Percentiles rank a stretch among this genome's conserved stretches.
phyloP scores from a whole-genome alignment of 2,888 invertebrate species.

The Watsonalla binaria region DNA sequence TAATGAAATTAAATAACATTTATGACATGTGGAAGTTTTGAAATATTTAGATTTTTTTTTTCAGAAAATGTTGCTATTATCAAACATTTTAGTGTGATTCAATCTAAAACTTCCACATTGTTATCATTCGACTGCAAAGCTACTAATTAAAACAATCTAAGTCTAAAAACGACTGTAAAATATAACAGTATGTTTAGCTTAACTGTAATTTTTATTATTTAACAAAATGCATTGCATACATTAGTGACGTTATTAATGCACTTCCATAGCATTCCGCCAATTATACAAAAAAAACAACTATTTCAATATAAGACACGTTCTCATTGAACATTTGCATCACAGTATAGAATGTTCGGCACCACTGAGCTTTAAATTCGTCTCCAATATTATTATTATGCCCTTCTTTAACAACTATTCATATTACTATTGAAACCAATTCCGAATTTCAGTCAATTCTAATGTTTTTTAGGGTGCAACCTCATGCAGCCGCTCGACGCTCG shows the following conservation, averaged over 20 bases:
- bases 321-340: conserved; percentile 77
- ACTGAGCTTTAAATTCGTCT: conserved; percentile 76
- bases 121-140: conserved; percentile 58
- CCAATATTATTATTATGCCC: conserved; percentile 50
- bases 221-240: conserved; percentile 61
- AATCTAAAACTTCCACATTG: conserved; percentile 29
- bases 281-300: conserved; percentile 73
- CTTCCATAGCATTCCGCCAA: conserved; percentile 48
- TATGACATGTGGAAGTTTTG: conserved; percentile 39
- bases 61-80: not conserved
- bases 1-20: conserved; percentile 32
- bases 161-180: conserved; percentile 54
- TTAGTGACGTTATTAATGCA: conserved; percentile 7
- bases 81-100: not conserved
- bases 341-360: conserved; percentile 78
- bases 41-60: conserved; percentile 5
- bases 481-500: no score
- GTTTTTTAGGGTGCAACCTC: no score
- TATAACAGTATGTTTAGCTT: conserved; percentile 29
- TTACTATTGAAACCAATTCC: not conserved
- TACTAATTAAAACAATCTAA: conserved; percentile 52
- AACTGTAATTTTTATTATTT: conserved; percentile 39
- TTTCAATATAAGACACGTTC: conserved; percentile 79
- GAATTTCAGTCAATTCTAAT: not conserved
- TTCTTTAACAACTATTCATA: conserved; percentile 27